A percentile compares a stretch with the other conserved stretches of the same genome.
Evolutionary conservation across 53 echinoderm and acorn worm species (phyloP).

Genomic region (Echinometra lucunter): DNA sequence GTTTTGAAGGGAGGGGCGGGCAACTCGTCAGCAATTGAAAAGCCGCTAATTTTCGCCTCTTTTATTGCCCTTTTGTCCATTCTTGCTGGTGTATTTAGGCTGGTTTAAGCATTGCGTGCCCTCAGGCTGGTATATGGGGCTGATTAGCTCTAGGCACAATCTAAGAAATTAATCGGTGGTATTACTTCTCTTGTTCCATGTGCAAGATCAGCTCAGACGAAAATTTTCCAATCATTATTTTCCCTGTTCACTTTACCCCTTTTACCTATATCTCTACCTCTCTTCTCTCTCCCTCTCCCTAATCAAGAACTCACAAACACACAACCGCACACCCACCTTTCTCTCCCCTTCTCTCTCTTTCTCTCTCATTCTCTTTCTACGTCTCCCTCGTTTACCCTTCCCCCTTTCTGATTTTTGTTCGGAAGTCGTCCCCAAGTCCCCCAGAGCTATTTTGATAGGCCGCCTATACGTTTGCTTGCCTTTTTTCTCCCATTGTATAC

Average conservation of each 20-base stretch:
- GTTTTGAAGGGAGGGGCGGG: slow-evolving; percentile 43
- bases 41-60: slow-evolving; percentile 59
- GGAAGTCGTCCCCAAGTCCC: slow-evolving; percentile 51
- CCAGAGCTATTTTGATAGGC: slow-evolving; percentile 65
- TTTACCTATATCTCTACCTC: neutral
- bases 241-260: slow-evolving; percentile 25
- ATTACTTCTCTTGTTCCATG: slow-evolving; percentile 47
- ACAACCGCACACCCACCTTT: neutral
- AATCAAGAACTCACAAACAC: neutral
- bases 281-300: neutral
- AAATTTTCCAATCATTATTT: slow-evolving; percentile 29
- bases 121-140: slow-evolving; percentile 38
- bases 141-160: slow-evolving; percentile 41
- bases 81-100: slow-evolving; percentile 34
- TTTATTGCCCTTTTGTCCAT: slow-evolving; percentile 27
- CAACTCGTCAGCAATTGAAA: slow-evolving; percentile 49
- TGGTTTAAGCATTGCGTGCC: slow-evolving; percentile 22
- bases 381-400: slow-evolving; percentile 17
- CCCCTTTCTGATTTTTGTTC: slow-evolving; percentile 55
- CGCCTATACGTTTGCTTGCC: slow-evolving; percentile 54
- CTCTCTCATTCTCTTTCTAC: neutral
- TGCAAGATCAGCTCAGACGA: slow-evolving; percentile 33
- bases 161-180: slow-evolving; percentile 57
- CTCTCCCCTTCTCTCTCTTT: neutral
- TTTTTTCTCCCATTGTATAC: slow-evolving; percentile 47